Percentiles rank a stretch among this genome's conserved stretches.
Conservation (phyloP, 2,113 vertebrate genomes). For the Ictalurus furcatus region DNA sequence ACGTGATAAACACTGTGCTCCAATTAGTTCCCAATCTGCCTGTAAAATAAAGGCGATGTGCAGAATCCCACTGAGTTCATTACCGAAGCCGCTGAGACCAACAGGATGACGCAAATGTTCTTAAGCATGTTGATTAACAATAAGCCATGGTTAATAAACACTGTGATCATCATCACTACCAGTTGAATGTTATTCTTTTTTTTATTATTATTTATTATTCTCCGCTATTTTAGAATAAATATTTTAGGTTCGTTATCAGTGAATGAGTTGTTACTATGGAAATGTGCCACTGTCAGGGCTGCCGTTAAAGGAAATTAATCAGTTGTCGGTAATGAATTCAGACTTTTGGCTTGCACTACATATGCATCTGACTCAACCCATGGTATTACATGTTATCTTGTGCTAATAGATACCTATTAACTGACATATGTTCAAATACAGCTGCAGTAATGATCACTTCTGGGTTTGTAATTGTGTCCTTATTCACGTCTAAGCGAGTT, state of each 20-base stretch:
- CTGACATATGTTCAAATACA: constrained; percentile 5
- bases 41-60: not conserved
- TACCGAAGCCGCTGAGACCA: not conserved
- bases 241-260: not conserved
- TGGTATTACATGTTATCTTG: not conserved
- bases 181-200: not conserved
- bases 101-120: not conserved
- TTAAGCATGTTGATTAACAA: constrained; percentile 5
- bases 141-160: constrained; percentile 1
- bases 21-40: constrained; percentile 16
- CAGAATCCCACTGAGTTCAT: constrained; percentile 5
- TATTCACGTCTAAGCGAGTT: not conserved
- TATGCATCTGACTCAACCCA: not conserved
- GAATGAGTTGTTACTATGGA: not conserved
- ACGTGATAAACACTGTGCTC: not conserved
- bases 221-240: not conserved
- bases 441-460: not conserved
- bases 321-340: not conserved
- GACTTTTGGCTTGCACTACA: not conserved
- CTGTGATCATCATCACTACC: not conserved
- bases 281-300: not conserved
- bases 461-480: not conserved
- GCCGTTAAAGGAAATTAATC: not conserved
- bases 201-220: not conserved
- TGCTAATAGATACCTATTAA: constrained; percentile 1